These are phyloP conservation scores for Tympanuchus pallidicinctus DNA, from an alignment of 2,113 vertebrate species.

Conservation along the genomic window DNA sequence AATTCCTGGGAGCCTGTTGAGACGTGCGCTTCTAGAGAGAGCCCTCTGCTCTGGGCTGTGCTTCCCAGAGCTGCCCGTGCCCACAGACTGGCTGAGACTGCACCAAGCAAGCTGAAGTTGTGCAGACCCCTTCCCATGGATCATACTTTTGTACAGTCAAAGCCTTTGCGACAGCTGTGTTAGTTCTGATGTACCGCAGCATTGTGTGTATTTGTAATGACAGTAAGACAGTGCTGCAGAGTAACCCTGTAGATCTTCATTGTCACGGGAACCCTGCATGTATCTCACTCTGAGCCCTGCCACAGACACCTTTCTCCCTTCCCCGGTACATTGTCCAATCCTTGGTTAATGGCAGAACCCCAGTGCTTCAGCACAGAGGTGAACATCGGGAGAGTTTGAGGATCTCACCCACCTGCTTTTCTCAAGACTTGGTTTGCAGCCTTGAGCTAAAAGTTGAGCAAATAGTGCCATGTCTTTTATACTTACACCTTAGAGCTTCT, in stretches of 20 bases:
- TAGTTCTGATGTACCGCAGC: not conserved
- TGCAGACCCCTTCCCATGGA: not conserved
- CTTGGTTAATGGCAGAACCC: not conserved
- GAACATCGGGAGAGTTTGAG: not conserved
- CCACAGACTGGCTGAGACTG: not conserved
- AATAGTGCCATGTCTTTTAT: not conserved
- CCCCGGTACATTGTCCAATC: not conserved
- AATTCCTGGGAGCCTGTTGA: not conserved
- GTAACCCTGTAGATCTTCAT: not conserved
- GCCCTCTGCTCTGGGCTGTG: not conserved
- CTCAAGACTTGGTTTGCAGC: not conserved
- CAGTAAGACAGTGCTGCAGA: not conserved
- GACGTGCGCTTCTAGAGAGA: not conserved
- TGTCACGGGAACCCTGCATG: not conserved
- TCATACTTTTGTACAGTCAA: not conserved
- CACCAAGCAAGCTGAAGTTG: not conserved
- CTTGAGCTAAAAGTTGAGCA: not conserved
- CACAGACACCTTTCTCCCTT: not conserved
- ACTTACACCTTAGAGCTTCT: not conserved
- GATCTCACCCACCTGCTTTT: not conserved
- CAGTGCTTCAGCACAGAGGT: not conserved
- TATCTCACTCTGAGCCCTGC: not conserved
- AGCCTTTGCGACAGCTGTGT: rapidly evolving
- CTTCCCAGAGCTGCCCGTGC: not conserved
- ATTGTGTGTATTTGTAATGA: not conserved